Conservation (phyloP, 1,140 invertebrate genomes). For the Cherax destructor region DNA sequence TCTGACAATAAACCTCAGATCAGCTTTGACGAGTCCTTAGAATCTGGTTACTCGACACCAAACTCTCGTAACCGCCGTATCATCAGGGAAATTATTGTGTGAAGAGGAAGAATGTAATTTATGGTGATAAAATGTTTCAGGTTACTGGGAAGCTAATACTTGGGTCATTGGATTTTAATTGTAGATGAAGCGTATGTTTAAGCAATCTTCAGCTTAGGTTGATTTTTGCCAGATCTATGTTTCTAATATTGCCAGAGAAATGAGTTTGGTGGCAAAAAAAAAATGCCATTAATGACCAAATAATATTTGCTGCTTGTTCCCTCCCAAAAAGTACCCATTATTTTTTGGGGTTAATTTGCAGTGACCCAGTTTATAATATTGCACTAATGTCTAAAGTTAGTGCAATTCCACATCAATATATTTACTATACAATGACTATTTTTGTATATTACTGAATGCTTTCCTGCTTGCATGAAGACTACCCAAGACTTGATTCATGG, state of each 20-base stretch:
- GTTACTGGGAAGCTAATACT: not conserved
- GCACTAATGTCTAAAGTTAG: not conserved
- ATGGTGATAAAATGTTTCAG: not conserved
- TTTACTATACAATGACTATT: constrained; percentile 5
- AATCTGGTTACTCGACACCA: constrained; percentile 94
- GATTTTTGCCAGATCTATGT: constrained; percentile 1
- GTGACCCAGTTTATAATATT: not conserved
- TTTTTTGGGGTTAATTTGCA: not conserved
- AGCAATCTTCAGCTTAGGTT: not conserved
- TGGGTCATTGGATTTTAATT: constrained; percentile 7
- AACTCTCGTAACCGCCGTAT: constrained; percentile 92
- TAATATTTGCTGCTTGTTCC: not conserved
- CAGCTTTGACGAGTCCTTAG: constrained; percentile 92
- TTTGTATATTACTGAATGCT: constrained; percentile 25
- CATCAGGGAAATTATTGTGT: constrained; percentile 96
- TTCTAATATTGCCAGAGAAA: not conserved
- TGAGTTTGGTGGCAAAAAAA: not conserved
- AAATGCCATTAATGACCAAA: not conserved
- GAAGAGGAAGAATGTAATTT: constrained; percentile 75
- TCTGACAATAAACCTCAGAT: constrained; percentile 79
- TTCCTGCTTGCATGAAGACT: constrained; percentile 41
- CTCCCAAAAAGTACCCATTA: not conserved
- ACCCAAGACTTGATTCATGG: constrained; percentile 41
- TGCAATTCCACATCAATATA: constrained; percentile 1
- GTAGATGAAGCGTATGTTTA: not conserved